phyloP scores from a whole-genome alignment of 2,888 invertebrate genomes.

The Tiliacea citrago region DNA sequence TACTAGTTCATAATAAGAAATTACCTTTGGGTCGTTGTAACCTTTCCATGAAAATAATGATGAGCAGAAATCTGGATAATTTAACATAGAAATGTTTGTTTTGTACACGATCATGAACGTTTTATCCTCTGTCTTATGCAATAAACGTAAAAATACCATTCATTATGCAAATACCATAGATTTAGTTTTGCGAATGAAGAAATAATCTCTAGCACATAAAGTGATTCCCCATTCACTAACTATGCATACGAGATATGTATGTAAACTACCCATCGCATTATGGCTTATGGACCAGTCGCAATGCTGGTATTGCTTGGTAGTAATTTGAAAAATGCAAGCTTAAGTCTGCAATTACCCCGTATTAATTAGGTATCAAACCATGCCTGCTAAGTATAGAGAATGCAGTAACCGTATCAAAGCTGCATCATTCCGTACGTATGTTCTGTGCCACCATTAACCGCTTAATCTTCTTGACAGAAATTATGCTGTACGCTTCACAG shows the following conservation, averaged over 20 bases:
- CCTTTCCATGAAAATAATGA: background rate
- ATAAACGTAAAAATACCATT: conserved; percentile 19
- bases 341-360: conserved; percentile 9
- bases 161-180: conserved; percentile 22
- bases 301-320: conserved; percentile 5
- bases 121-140: background rate
- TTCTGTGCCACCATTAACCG: conserved; percentile 25
- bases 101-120: conserved; percentile 1
- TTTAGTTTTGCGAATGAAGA: conserved; percentile 40
- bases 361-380: conserved; percentile 29
- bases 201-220: conserved; percentile 33
- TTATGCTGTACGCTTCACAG: conserved; percentile 25
- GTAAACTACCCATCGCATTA: conserved; percentile 25
- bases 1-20: background rate
- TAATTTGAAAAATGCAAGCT: conserved; percentile 42
- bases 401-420: conserved; percentile 46
- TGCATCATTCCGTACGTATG: conserved; percentile 15
- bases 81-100: conserved; percentile 11
- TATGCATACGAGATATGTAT: conserved; percentile 17
- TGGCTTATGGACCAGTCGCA: conserved; percentile 3
- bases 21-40: background rate
- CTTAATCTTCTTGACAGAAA: conserved; percentile 47
- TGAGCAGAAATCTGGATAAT: background rate
- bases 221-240: conserved; percentile 15
- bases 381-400: conserved; percentile 31